Conservation (phyloP, 2,888 invertebrate species). For the Noctua janthe region DNA sequence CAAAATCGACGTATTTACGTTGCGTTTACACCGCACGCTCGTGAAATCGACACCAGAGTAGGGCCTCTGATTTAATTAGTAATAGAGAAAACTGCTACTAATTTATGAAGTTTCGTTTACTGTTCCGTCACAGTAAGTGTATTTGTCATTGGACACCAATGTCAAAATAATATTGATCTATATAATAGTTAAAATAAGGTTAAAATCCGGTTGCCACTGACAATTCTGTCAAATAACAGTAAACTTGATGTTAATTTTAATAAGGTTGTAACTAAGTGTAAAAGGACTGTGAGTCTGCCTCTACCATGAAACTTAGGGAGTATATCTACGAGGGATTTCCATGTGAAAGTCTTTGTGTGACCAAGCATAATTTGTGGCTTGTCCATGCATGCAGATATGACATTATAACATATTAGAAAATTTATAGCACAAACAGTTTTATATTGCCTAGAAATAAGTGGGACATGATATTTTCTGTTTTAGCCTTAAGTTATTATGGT, state of each 20-base stretch:
- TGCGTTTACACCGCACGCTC: too few relatives aligned
- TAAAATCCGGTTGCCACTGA: too few relatives aligned
- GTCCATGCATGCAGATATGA: not conserved
- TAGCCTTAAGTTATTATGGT: not conserved
- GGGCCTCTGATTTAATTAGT: not conserved
- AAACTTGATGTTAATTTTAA: not conserved
- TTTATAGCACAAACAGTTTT: not conserved
- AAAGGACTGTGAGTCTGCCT: not conserved
- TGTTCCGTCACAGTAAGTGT: not conserved
- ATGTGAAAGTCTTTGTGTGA: constrained; percentile 28
- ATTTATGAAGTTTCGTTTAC: not conserved
- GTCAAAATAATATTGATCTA: not conserved
- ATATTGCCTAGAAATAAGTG: not conserved
- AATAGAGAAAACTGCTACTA: not conserved
- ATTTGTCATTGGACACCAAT: not conserved
- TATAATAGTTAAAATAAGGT: too few relatives aligned
- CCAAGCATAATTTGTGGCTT: constrained; percentile 23
- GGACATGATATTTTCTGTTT: not conserved
- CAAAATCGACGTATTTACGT: too few relatives aligned
- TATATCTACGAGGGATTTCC: not conserved
- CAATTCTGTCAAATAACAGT: not conserved
- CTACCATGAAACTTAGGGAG: too few relatives aligned
- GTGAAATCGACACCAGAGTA: too few relatives aligned
- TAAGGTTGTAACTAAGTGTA: not conserved
- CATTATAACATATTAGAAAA: not conserved